These are phyloP conservation scores for Empidonax traillii DNA, from an alignment of 2,113 vertebrate genomes.

Conservation along the genomic window DNA sequence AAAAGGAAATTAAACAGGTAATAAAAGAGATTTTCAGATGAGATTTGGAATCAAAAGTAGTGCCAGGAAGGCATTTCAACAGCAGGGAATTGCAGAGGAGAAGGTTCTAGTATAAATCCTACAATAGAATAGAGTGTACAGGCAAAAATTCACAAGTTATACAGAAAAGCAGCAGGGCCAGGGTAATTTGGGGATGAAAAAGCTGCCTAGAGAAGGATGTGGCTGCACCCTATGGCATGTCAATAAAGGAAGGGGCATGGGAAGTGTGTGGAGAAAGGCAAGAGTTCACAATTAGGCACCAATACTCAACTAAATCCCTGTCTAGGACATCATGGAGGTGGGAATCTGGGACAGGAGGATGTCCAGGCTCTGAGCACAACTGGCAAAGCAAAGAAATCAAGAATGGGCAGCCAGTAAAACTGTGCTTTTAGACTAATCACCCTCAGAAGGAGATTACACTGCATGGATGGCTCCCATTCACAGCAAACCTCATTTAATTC, in stretches of 20 bases:
- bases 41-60: neutral
- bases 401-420: neutral
- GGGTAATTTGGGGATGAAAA: neutral
- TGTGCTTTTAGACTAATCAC: neutral
- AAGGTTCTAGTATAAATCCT: neutral
- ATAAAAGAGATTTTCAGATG: neutral
- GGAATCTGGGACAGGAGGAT: neutral
- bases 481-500: neutral
- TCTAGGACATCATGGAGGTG: accelerated
- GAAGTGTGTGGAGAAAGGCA: neutral
- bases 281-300: neutral
- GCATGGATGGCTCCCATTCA: neutral
- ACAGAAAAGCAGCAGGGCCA: neutral
- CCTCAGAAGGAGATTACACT: neutral
- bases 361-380: neutral
- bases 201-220: neutral
- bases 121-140: neutral
- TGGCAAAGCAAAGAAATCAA: neutral
- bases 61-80: neutral
- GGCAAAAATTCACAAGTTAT: neutral
- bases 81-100: neutral
- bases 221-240: neutral
- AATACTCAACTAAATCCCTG: accelerated
- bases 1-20: conserved; percentile 38
- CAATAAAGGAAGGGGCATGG: accelerated